These are phyloP conservation scores for Sterrhoptilus dennistouni DNA, from an alignment of 2,113 vertebrate species.

Conservation along the genomic window DNA sequence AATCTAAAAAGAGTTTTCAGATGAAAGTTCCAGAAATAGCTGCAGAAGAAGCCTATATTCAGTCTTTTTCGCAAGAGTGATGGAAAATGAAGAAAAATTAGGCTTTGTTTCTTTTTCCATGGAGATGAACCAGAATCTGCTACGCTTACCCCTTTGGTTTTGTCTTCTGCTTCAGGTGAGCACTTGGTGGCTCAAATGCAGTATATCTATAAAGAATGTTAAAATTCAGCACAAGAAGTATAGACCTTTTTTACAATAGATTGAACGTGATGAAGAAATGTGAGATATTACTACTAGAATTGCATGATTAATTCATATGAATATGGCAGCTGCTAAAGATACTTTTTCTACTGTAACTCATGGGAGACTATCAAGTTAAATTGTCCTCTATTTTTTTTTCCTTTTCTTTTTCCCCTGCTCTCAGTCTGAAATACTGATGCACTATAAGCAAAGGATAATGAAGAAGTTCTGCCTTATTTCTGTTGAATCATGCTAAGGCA, in stretches of 20 bases:
- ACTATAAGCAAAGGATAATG: neutral
- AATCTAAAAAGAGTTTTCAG: neutral
- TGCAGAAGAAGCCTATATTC: neutral
- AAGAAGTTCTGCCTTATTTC: neutral
- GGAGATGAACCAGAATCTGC: neutral
- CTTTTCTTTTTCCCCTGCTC: fast-evolving
- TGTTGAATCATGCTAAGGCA: neutral
- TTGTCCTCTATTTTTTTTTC: neutral
- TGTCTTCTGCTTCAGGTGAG: neutral
- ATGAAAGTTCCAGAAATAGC: neutral
- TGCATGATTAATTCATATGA: neutral
- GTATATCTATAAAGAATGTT: neutral
- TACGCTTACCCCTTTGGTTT: fast-evolving
- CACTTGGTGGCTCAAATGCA: neutral
- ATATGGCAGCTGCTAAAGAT: neutral
- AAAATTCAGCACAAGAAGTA: neutral
- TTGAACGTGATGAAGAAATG: neutral
- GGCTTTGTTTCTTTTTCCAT: neutral
- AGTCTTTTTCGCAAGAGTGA: neutral
- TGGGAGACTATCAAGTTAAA: neutral
- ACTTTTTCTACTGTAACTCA: neutral
- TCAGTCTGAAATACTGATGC: neutral
- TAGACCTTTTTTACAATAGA: neutral
- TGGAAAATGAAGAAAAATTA: neutral
- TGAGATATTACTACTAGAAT: neutral